phyloP scores from a whole-genome alignment of 2,888 invertebrate species.

The Lochmaea capreae region DNA sequence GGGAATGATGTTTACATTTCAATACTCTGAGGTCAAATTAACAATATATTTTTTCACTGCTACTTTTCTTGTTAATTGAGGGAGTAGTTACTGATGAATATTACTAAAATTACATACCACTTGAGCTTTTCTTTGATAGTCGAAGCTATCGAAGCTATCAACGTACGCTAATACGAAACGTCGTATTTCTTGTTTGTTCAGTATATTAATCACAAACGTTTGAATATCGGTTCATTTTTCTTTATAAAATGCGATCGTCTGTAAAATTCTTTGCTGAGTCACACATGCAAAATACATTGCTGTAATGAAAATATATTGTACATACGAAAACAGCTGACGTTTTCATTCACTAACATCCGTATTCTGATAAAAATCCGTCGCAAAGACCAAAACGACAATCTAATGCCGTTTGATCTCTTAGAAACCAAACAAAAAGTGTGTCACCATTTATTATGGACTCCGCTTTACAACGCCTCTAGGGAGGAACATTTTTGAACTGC shows the following conservation, averaged over 20 bases:
- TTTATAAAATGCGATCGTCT: background rate
- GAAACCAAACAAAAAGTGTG: slow-evolving; percentile 34
- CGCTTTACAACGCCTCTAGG: slow-evolving; percentile 20
- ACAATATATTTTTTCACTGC: too few relatives aligned
- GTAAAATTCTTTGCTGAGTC: background rate
- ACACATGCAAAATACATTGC: slow-evolving; percentile 11
- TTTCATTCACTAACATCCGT: slow-evolving; percentile 28
- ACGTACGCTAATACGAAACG: too few relatives aligned
- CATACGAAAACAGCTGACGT: slow-evolving; percentile 32
- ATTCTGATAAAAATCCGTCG: slow-evolving; percentile 24
- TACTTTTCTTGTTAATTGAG: too few relatives aligned
- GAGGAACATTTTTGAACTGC: background rate
- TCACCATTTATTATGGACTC: slow-evolving; percentile 40
- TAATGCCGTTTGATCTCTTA: slow-evolving; percentile 39
- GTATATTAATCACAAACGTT: background rate
- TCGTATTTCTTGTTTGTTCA: too few relatives aligned
- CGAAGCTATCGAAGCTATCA: too few relatives aligned
- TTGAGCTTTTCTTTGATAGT: too few relatives aligned
- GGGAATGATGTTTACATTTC: background rate
- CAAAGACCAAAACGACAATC: slow-evolving; percentile 33
- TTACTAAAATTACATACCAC: too few relatives aligned
- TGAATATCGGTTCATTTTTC: background rate
- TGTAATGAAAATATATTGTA: slow-evolving; percentile 34
- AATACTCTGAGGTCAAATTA: too few relatives aligned
- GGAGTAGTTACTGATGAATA: too few relatives aligned